Evolutionary conservation across 1,140 invertebrate species (phyloP), one percentile per base, ranked within the genome.

Genomic region (Scaptomyza graminum): DNA sequence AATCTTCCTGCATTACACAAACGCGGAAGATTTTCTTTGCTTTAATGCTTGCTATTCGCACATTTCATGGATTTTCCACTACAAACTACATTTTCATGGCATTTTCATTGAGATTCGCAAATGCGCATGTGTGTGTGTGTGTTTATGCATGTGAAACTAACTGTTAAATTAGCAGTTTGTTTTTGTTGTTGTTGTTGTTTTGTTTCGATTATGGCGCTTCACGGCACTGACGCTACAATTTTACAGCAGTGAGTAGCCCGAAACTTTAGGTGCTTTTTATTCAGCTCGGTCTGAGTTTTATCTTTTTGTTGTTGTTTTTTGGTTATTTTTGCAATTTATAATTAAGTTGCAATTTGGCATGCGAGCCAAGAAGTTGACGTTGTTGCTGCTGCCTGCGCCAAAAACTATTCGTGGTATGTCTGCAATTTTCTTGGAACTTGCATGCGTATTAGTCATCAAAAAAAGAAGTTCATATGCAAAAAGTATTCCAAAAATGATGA

Each of bases 1-100:
- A 89, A 88, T 88, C 83, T 88, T 88, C 83, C 83, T 88, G 79
- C 68, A 88, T 88, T 88, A 82, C 83, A 88, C 83, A 88, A 89
- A 88, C 84, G 83, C 83, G 83, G 83, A 88, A 88, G 84, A 83
- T 88, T 88, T 87, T 67, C 34, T 67, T 34, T 67, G 64, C 69
- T 66, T 71, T 66, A 44, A 65, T 65, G 65, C 54, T 44, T 62
- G 63, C 37, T 63, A 84, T 52, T 78, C 55, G 70, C 78, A 78
- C 82, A 76, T 76, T 76, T 82, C 72, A 83, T 87, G 83, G 68
- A 64, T 83, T 88, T 87, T 82, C 75, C 82, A 88, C 41, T 61
- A 62, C 75, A 73, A 65, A 52, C 59, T 68, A 76, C 82, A 87
- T 88, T 87, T 88, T 76, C 83, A 82, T 88, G 75, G 65, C 79